Conservation (phyloP, 2,113 vertebrate genomes). For the Pyxicephalus adspersus region DNA sequence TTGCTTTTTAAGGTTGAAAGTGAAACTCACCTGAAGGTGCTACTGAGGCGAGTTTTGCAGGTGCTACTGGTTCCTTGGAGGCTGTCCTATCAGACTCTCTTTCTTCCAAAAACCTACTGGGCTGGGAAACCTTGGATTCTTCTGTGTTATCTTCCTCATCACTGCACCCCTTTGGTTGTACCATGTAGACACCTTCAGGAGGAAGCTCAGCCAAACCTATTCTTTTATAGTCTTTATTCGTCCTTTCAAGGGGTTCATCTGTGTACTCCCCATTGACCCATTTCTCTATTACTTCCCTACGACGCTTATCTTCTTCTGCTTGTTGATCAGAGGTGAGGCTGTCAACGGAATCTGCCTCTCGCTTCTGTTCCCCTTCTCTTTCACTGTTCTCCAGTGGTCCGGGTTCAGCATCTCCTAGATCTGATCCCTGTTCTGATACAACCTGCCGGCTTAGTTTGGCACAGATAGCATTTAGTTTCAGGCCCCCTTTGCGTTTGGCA, state of each 20-base stretch:
- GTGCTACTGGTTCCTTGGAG: constrained; percentile 72
- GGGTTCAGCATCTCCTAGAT: constrained; percentile 80
- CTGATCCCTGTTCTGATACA: constrained; percentile 86
- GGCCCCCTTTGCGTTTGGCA: constrained; percentile 99
- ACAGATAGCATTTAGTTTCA: constrained; percentile 99
- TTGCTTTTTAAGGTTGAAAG: no score
- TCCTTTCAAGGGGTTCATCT: constrained; percentile 76
- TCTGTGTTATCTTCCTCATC: constrained; percentile 90
- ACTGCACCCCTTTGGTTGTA: constrained; percentile 95
- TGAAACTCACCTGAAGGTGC: constrained; percentile 68
- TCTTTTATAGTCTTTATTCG: constrained; percentile 68
- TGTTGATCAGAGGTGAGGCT: constrained; percentile 75
- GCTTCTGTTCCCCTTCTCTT: constrained; percentile 76
- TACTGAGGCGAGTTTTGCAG: constrained; percentile 66
- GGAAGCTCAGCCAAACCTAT: constrained; percentile 77
- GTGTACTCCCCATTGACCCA: constrained; percentile 98
- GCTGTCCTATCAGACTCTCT: constrained; percentile 78
- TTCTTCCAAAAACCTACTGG: constrained; percentile 76
- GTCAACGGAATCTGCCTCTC: constrained; percentile 74
- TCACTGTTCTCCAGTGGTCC: constrained; percentile 75
- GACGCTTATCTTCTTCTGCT: constrained; percentile 89
- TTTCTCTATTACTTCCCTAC: constrained; percentile 96
- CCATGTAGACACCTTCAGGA: constrained; percentile 96
- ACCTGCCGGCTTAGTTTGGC: constrained; percentile 99
- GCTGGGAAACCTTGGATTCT: constrained; percentile 75